A percentile compares a stretch with the other conserved stretches of the same genome.
phyloP scores from a whole-genome alignment of 2,113 vertebrate species.

The Telmatochromis brichardi region DNA sequence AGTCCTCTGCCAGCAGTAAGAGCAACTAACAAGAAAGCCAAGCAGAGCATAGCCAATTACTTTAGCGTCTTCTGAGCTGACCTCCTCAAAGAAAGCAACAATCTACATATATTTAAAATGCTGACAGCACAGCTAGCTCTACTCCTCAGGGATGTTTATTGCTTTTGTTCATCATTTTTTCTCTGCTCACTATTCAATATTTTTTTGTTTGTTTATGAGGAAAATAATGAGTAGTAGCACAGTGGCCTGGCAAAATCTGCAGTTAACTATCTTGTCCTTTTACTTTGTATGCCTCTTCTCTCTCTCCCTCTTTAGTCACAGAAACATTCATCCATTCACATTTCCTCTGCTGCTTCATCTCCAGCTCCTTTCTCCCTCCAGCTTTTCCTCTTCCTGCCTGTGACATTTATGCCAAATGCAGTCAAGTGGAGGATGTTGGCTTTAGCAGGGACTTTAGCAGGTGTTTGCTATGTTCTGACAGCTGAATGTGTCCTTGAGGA shows the following conservation, averaged over 20 bases:
- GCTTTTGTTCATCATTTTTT: background rate
- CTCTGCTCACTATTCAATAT: background rate
- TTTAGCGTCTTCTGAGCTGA: constrained; percentile 39
- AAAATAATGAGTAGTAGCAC: background rate
- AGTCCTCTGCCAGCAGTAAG: constrained; percentile 33
- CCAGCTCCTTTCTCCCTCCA: background rate
- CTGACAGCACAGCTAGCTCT: background rate
- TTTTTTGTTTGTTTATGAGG: background rate
- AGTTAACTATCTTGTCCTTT: background rate
- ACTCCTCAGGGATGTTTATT: background rate
- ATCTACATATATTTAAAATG: background rate
- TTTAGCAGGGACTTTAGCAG: constrained; percentile 11
- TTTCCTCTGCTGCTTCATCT: background rate
- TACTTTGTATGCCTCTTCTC: background rate
- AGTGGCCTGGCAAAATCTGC: background rate
- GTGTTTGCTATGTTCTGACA: constrained; percentile 11
- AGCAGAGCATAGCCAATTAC: constrained; percentile 23
- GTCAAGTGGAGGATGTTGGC: constrained; percentile 38
- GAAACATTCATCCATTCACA: background rate
- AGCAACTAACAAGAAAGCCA: constrained; percentile 15
- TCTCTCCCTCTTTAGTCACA: background rate
- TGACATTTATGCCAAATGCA: constrained; percentile 28
- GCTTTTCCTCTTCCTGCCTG: background rate
- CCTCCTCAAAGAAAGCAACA: background rate
- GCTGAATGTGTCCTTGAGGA: background rate